Conservation (phyloP, 2,888 invertebrate species). For the Mythimna impura region DNA sequence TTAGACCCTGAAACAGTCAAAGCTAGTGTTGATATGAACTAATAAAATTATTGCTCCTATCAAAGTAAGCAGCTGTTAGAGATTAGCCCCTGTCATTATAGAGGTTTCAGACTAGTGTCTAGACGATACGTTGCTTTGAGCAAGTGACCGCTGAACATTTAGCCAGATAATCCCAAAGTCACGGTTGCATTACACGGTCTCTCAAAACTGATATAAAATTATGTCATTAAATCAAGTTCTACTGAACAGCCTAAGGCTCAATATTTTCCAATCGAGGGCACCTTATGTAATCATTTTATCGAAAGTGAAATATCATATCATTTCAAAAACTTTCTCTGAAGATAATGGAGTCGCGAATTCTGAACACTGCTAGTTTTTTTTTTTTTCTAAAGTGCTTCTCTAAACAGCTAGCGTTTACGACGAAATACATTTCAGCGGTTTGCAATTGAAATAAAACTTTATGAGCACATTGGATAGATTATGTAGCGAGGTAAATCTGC, state of each 20-base stretch:
- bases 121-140: neutral
- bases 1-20: too few species aligned
- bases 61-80: neutral
- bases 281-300: neutral
- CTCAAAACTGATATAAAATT: neutral
- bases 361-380: slow-evolving; percentile 67
- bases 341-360: slow-evolving; percentile 53
- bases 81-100: neutral
- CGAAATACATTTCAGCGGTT: slow-evolving; percentile 72
- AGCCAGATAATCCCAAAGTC: neutral
- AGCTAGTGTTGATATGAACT: neutral
- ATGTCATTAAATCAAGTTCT: too few species aligned
- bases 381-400: slow-evolving; percentile 70
- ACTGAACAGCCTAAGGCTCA: too few species aligned
- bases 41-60: neutral
- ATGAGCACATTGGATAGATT: slow-evolving; percentile 48
- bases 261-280: neutral
- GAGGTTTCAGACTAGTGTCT: slow-evolving; percentile 5
- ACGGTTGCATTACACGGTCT: neutral
- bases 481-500: slow-evolving; percentile 41
- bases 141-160: neutral
- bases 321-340: slow-evolving; percentile 49
- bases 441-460: slow-evolving; percentile 66
- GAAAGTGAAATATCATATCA: slow-evolving; percentile 14
- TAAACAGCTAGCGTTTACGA: slow-evolving; percentile 73